Evolutionary conservation across 2,888 invertebrate genomes (phyloP), one percentile per base, ranked within the genome.

Genomic region (Calameuta filiformis): DNA sequence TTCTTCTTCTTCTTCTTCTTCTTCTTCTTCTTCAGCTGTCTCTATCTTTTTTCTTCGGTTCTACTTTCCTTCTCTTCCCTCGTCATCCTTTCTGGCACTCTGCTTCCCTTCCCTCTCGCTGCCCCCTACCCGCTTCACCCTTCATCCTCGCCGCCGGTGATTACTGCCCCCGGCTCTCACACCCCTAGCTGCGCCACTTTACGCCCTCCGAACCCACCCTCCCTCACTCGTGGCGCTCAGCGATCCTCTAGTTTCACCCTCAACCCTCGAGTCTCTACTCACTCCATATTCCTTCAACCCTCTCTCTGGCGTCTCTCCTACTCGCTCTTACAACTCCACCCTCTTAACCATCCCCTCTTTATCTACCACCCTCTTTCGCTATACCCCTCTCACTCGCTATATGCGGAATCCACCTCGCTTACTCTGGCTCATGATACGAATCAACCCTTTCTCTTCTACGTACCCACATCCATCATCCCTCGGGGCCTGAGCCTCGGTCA

Each of bases 91-190:
- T 33, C 71, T 34, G 33, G 71, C 71, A 34, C 74, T 33, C 74
- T 35, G 37, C 74, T n/a, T 30, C 35, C 23, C 74, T 35, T 23
- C 15, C 74, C 74, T 37, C 35, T 12, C 11, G 11, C 23, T 15
- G n/a, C 74, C 23, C 35, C 6, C 30, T 23, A 11, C 30, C 71
- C 71, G 30, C 23, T 34, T 71, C 71, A 4, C 30, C 71, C 34
- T 34, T 71, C 71, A 23, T 34, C 74, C n/a, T 34, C 34, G 34
- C 76, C 77, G 68, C 78, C 79, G 77, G 82, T 78, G 82, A 82
- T 82, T 79, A 79, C 81, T 73, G 78, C 76, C 79, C 73, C 79
- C 74, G 74, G 74, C 37, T 74, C 74, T 77, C 75, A 40, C 73
- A 73, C 69, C 79, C 71, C 77, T 76, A 69, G 75, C 81, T 33